phyloP scores from a whole-genome alignment of 2,888 invertebrate genomes.

The Capitulum mitella region DNA sequence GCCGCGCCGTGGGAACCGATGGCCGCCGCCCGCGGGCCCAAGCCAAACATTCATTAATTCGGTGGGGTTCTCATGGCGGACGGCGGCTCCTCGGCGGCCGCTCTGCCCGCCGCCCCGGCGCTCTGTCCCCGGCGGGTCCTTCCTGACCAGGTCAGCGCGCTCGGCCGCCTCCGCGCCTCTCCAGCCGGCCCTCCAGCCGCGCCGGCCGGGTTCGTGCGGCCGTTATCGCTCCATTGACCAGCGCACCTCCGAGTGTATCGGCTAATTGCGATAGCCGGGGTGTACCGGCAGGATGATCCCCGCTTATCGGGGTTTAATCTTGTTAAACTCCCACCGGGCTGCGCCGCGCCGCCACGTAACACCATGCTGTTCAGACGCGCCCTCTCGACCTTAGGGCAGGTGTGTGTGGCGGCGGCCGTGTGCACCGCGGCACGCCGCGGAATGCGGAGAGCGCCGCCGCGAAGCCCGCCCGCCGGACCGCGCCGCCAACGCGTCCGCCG shows the following conservation, averaged over 20 bases:
- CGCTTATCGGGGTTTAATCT: neutral
- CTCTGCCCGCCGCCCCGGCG: neutral
- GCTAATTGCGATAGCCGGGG: neutral
- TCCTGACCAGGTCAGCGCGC: neutral
- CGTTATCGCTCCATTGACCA: neutral
- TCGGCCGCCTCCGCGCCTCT: conserved; percentile 2
- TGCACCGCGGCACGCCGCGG: neutral
- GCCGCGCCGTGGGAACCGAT: conserved; percentile 21
- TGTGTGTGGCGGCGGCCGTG: neutral
- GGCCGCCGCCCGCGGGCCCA: neutral
- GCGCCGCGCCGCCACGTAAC: neutral
- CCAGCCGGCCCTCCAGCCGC: too few species aligned
- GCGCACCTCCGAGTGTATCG: neutral
- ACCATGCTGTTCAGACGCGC: neutral
- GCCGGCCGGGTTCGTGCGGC: neutral
- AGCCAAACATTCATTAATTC: conserved; percentile 21
- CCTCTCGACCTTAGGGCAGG: conserved; percentile 19
- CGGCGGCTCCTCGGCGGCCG: conserved; percentile 1
- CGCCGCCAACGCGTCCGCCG: too few species aligned
- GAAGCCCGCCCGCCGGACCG: too few species aligned
- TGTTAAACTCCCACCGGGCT: neutral
- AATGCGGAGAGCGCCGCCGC: too few species aligned
- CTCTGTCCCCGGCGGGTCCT: neutral
- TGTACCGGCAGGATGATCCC: neutral
- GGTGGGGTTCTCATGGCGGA: conserved; percentile 24